These are phyloP conservation scores for Notoglanidium macrostoma DNA, from an alignment of 2,797 vertebrate genomes.

Conservation along the genomic window DNA sequence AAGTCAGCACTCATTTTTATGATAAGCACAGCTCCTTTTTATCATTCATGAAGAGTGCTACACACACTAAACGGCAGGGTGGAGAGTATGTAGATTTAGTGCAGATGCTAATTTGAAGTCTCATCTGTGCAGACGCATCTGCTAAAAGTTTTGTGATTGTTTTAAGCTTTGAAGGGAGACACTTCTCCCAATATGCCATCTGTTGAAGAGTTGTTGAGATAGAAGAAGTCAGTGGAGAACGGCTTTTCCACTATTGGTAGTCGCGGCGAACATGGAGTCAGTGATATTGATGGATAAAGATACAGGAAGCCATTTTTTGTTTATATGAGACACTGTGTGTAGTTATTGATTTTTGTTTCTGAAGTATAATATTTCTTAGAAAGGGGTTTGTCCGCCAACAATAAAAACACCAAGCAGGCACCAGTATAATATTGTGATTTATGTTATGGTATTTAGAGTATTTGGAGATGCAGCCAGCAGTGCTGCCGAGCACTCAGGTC, in stretches of 20 bases:
- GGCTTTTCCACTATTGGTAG: constrained; percentile 1
- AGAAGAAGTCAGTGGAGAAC: constrained; percentile 8
- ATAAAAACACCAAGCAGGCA: neutral
- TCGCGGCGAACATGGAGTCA: constrained; percentile 4
- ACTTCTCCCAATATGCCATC: constrained; percentile 40
- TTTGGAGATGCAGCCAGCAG: neutral
- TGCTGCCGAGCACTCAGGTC: neutral
- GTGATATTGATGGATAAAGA: constrained; percentile 12
- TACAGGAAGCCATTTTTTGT: constrained; percentile 1
- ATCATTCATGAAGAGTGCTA: neutral
- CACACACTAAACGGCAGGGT: constrained; percentile 33
- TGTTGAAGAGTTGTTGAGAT: constrained; percentile 33
- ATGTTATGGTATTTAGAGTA: neutral
- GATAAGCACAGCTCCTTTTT: constrained; percentile 10
- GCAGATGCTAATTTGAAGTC: constrained; percentile 53
- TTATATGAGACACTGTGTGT: neutral
- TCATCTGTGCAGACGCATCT: constrained; percentile 33
- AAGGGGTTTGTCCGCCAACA: neutral
- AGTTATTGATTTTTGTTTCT: constrained; percentile 1
- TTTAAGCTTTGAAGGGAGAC: constrained; percentile 17
- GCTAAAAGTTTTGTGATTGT: constrained; percentile 39
- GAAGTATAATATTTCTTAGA: neutral
- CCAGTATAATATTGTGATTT: neutral
- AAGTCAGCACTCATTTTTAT: constrained; percentile 6
- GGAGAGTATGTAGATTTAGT: constrained; percentile 27